These are phyloP conservation scores for Phalacrocorax carbo DNA, from an alignment of 2,113 vertebrate species.

Conservation along the genomic window DNA sequence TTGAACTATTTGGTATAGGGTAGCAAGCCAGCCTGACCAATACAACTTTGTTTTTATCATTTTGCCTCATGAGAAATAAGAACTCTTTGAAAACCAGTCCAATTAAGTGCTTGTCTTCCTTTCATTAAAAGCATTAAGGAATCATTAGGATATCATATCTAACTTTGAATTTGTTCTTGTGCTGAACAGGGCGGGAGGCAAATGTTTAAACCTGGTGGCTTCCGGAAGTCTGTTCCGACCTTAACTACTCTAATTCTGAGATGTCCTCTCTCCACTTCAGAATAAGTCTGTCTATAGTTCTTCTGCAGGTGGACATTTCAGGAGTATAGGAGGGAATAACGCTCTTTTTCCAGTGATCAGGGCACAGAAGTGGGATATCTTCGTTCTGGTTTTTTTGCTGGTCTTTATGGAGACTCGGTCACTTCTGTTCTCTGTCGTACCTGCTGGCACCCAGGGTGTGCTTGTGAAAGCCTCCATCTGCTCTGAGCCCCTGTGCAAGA, in stretches of 20 bases:
- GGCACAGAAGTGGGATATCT: background rate
- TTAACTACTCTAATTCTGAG: background rate
- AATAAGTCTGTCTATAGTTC: background rate
- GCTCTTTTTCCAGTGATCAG: background rate
- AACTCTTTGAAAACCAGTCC: background rate
- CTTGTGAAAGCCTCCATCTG: fast-evolving
- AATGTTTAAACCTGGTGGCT: background rate
- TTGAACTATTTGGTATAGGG: background rate
- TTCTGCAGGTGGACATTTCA: background rate
- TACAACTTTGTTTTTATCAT: background rate
- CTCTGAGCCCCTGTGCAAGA: background rate
- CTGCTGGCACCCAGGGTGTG: background rate
- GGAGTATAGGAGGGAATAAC: background rate
- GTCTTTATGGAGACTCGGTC: background rate
- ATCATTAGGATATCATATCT: background rate
- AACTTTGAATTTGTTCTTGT: background rate
- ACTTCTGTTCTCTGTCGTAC: background rate
- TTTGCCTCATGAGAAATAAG: background rate
- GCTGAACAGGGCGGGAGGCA: background rate
- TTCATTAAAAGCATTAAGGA: background rate
- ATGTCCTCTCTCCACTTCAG: background rate
- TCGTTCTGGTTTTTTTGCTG: background rate
- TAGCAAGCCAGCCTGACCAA: fast-evolving
- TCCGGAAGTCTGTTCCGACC: background rate
- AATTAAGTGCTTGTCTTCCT: background rate